phyloP scores from a whole-genome alignment of 2,888 invertebrate species.

The Phorcus lineatus region DNA sequence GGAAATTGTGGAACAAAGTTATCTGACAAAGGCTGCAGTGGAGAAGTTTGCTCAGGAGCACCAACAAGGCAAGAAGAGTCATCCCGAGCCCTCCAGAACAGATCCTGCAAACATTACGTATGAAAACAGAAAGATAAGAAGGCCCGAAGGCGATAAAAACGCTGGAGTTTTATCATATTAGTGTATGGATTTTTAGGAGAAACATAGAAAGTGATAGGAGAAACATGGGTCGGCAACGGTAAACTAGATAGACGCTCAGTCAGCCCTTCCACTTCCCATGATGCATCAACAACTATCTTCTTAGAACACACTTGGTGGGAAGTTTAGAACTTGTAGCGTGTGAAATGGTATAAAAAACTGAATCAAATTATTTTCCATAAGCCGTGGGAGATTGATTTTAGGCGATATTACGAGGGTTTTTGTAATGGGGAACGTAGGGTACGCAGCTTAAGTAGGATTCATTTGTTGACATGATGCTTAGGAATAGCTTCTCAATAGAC shows the following conservation, averaged over 20 bases:
- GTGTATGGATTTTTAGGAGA: not conserved
- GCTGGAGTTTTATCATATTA: not conserved
- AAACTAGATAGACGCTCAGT: no score
- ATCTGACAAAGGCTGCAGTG: not conserved
- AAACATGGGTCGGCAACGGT: no score
- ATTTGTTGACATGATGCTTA: no score
- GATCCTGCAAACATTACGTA: not conserved
- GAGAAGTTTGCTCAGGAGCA: not conserved
- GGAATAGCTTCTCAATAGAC: no score
- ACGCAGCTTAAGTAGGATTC: no score
- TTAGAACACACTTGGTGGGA: not conserved
- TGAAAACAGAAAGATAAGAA: slow-evolving; percentile 5
- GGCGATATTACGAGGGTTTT: not conserved
- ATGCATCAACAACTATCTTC: not conserved
- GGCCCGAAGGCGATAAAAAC: not conserved
- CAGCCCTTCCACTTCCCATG: no score
- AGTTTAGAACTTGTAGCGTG: not conserved
- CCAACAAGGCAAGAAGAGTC: not conserved
- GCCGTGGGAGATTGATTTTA: not conserved
- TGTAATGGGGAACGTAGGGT: no score
- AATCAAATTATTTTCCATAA: not conserved
- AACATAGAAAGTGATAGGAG: slow-evolving; percentile 1
- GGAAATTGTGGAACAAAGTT: slow-evolving; percentile 21
- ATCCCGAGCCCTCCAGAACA: not conserved
- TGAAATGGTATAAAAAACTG: not conserved